A percentile compares a stretch with the other conserved stretches of the same genome.
Evolutionary conservation across 2,113 vertebrate species (phyloP).

Genomic region (Phyllostomus discolor): DNA sequence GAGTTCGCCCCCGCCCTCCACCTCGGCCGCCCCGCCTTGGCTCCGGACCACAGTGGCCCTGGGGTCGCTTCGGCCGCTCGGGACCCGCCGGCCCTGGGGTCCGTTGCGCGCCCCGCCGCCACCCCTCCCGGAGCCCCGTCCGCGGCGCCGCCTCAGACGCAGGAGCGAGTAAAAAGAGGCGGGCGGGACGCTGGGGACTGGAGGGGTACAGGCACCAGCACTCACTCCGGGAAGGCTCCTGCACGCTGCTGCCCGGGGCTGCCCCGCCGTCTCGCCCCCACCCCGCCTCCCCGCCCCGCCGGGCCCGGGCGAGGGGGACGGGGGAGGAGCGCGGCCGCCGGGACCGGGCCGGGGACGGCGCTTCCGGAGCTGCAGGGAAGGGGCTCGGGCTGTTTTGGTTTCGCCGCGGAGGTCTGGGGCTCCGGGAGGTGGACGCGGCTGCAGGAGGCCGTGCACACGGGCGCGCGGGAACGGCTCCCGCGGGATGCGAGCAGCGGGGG

Average conservation of each 20-base stretch:
- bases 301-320: background rate
- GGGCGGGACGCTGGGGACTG: background rate
- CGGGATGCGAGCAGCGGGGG: background rate
- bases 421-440: background rate
- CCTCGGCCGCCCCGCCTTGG: background rate
- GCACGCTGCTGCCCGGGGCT: constrained; percentile 2
- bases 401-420: background rate
- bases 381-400: constrained; percentile 13
- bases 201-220: background rate
- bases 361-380: constrained; percentile 60
- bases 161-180: background rate
- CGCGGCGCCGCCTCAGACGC: background rate
- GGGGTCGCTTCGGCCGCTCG: background rate
- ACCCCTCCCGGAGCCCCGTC: background rate
- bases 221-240: constrained; percentile 42
- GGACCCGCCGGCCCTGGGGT: background rate
- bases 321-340: constrained; percentile 45
- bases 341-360: background rate
- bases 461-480: background rate
- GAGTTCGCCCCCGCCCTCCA: background rate
- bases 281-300: constrained; percentile 56
- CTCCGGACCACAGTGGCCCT: background rate
- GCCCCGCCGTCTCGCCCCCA: background rate
- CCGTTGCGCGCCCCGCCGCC: background rate
- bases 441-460: background rate